These are phyloP conservation scores for Clarias batrachus DNA, from an alignment of 2,113 vertebrate genomes.

Conservation along the genomic window DNA sequence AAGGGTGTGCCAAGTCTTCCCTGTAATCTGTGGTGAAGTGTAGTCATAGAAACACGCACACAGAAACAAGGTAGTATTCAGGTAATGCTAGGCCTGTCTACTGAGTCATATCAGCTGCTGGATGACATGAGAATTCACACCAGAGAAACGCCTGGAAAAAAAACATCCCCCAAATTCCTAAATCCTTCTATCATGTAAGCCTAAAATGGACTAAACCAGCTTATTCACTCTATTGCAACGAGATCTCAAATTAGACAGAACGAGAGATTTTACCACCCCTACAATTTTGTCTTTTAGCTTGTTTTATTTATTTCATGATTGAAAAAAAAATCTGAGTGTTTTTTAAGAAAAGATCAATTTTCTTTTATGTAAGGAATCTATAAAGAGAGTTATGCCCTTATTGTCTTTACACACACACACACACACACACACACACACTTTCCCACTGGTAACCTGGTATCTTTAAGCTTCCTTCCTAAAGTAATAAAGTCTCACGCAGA, in stretches of 20 bases:
- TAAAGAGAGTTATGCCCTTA: constrained; percentile 17
- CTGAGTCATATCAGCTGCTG: constrained; percentile 52
- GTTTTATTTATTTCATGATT: too few species aligned
- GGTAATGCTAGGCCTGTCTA: constrained; percentile 45
- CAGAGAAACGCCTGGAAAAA: constrained; percentile 18
- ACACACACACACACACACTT: constrained; percentile 2
- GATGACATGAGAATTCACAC: constrained; percentile 43
- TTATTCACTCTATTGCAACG: background rate
- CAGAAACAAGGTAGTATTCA: constrained; percentile 64
- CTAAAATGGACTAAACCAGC: background rate
- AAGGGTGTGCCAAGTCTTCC: constrained; percentile 67
- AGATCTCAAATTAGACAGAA: background rate
- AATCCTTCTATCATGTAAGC: constrained; percentile 1
- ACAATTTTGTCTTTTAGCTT: background rate
- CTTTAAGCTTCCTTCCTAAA: constrained; percentile 52
- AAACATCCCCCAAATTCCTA: constrained; percentile 4
- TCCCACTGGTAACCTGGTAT: constrained; percentile 40
- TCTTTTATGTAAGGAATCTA: background rate
- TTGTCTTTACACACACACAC: background rate
- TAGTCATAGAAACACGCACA: constrained; percentile 62
- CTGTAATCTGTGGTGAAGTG: constrained; percentile 73
- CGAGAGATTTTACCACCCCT: background rate
- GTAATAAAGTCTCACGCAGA: constrained; percentile 49
- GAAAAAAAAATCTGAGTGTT: background rate
- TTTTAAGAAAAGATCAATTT: background rate